A percentile compares a stretch with the other conserved stretches of the same genome.
phyloP scores from a whole-genome alignment of 37 sponge, comb jelly and placozoan species.

The Oopsacas minuta region DNA sequence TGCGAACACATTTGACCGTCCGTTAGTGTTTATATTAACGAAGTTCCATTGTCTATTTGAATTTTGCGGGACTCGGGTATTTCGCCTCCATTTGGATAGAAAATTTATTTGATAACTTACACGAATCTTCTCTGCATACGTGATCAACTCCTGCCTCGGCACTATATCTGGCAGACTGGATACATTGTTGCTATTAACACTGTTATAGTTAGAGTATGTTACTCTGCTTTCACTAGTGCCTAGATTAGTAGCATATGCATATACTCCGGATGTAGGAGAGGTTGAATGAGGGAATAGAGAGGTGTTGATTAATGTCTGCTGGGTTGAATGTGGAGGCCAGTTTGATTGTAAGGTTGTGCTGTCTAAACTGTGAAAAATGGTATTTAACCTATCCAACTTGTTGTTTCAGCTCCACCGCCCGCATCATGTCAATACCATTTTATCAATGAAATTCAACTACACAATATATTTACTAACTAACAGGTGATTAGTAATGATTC shows the following conservation, averaged over 20 bases:
- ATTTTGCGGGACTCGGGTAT: too few species aligned
- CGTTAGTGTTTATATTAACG: too few species aligned
- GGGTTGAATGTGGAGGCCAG: neutral
- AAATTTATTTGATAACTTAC: neutral
- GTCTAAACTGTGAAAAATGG: neutral
- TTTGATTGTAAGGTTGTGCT: neutral
- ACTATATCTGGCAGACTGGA: neutral
- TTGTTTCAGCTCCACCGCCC: too few species aligned
- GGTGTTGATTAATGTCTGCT: neutral
- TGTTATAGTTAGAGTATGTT: neutral
- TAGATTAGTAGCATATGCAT: conserved; percentile 7
- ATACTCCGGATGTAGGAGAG: neutral
- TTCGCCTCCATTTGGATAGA: too few species aligned
- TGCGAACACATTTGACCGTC: too few species aligned
- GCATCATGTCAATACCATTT: too few species aligned
- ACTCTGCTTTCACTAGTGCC: neutral
- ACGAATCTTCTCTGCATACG: neutral
- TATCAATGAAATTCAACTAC: too few species aligned
- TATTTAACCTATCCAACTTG: too few species aligned
- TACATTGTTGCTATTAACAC: neutral
- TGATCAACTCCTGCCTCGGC: neutral
- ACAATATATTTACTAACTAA: too few species aligned
- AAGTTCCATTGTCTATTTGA: too few species aligned
- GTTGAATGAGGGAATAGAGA: neutral
- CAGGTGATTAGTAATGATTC: too few species aligned